Base-by-base conservation (phyloP, 2,888 invertebrate species). In the Dasysyrphus albostriatus region DNA sequence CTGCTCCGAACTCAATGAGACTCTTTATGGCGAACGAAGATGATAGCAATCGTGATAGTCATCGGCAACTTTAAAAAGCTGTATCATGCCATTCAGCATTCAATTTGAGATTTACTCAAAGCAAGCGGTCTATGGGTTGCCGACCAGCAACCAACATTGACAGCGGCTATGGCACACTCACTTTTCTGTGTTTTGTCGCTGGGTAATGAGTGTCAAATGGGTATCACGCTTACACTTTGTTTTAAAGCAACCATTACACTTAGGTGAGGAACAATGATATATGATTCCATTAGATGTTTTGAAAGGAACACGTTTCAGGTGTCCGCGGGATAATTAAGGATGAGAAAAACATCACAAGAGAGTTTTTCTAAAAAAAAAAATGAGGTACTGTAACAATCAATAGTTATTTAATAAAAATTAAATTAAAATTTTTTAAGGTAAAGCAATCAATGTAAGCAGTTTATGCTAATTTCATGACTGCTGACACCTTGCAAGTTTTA, bases 11-110 rank as follows among this genome's bases (percentile, higher is more conserved):
- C 54, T 49, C 39, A 47, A 56, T 67, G 39, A 24, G 44, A 47
- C 73, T 47, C 63, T 44, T 32, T 29, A 9, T 29, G 42, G 61
- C 10, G 5, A 75, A 73, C 61, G 29, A 24, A 24, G 69, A 80
- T 78, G 85, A 87, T 82, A 75, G 87, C 77, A n/a, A 87, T 87
- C 87, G 87, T 82, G 82, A 87, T 87, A 82, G 69, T 83, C 82
- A 87, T 87, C 78, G 78, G 63, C 37, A 44, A 42, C 70, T 65
- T 72, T 69, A 16, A 58, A 49, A 75, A 59, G 63, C 63, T 69
- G 42, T 49, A 69, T 54, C 39, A 65, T 70, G 69, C 69, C 44
- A 75, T 83, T 79, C 80, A 56, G 70, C 6, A 49, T 73, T 85
- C 81, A 77, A 85, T 74, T 63, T 58, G 44, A 77, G 51, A 72